Conservation (phyloP, 2,797 vertebrate species). For the Crenuchus spilurus region DNA sequence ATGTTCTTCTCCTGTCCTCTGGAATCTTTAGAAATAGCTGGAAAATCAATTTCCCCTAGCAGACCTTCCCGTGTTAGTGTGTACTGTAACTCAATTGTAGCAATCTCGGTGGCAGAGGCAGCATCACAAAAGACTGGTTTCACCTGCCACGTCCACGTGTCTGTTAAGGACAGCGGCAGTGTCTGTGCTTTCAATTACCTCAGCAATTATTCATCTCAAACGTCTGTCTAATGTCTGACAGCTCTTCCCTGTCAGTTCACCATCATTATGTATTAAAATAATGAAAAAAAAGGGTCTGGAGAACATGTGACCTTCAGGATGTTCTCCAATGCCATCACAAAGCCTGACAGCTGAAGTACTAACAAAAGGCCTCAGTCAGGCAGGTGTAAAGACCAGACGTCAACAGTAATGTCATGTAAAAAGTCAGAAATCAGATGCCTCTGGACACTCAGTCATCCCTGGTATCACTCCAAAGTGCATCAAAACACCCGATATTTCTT, state of each 20-base stretch:
- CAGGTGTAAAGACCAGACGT: conserved; percentile 5
- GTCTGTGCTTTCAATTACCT: conserved; percentile 37
- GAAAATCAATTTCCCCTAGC: conserved; percentile 51
- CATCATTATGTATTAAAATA: too few species aligned
- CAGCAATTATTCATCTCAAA: conserved; percentile 36
- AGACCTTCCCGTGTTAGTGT: conserved; percentile 23
- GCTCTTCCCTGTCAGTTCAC: conserved; percentile 2
- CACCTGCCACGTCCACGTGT: conserved; percentile 24
- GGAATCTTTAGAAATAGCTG: conserved; percentile 51
- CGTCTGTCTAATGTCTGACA: conserved; percentile 33
- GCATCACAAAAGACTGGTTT: conserved; percentile 44
- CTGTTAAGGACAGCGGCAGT: conserved; percentile 15
- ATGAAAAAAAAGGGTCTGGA: background rate
- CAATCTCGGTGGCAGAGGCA: conserved; percentile 42
- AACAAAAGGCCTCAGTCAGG: conserved; percentile 1
- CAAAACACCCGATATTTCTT: too few species aligned
- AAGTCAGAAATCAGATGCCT: too few species aligned
- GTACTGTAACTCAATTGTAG: conserved; percentile 32
- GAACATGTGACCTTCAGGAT: conserved; percentile 34
- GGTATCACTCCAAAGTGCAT: too few species aligned
- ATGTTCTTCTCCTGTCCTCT: conserved; percentile 27
- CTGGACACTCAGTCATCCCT: conserved; percentile 41
- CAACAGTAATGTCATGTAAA: conserved; percentile 2
- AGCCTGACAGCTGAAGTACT: conserved; percentile 24
- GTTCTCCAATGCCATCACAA: conserved; percentile 5